Percentiles rank a stretch among this genome's conserved stretches.
These are phyloP conservation scores for Tinamus major DNA, from an alignment of 2,797 vertebrate genomes.

Conservation along the genomic window DNA sequence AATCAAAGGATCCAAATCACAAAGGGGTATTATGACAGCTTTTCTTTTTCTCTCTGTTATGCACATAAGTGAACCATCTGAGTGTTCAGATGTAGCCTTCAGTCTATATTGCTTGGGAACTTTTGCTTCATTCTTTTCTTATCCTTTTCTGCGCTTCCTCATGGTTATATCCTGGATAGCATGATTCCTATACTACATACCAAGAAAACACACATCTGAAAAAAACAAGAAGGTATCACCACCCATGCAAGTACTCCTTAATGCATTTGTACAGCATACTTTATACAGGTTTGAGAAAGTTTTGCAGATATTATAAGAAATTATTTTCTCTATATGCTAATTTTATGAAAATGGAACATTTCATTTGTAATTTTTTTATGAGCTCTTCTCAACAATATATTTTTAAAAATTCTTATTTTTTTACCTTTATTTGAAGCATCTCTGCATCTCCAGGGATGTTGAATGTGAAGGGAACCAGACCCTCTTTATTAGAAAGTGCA, in stretches of 20 bases:
- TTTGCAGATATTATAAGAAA: background rate
- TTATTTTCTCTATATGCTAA: background rate
- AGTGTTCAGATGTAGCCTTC: background rate
- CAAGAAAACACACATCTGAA: background rate
- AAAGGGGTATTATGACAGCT: background rate
- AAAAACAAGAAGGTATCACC: rapidly evolving
- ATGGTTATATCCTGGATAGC: background rate
- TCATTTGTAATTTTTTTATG: background rate
- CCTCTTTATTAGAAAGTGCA: slow-evolving; percentile 39
- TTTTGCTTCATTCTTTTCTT: background rate
- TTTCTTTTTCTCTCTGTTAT: background rate
- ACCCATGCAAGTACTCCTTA: background rate
- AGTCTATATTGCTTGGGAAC: background rate
- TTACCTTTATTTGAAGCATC: slow-evolving; percentile 71
- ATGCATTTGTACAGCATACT: background rate
- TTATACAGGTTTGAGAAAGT: background rate
- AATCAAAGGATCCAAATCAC: background rate
- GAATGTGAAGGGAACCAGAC: slow-evolving; percentile 51
- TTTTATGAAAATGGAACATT: background rate
- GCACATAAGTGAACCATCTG: background rate
- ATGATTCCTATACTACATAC: background rate
- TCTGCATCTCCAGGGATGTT: slow-evolving; percentile 46
- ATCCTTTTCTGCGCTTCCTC: background rate
- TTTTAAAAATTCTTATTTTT: background rate
- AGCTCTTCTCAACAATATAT: background rate